These are phyloP conservation scores for Coptotermes formosanus DNA, from an alignment of 1,140 invertebrate genomes.

Conservation along the genomic window DNA sequence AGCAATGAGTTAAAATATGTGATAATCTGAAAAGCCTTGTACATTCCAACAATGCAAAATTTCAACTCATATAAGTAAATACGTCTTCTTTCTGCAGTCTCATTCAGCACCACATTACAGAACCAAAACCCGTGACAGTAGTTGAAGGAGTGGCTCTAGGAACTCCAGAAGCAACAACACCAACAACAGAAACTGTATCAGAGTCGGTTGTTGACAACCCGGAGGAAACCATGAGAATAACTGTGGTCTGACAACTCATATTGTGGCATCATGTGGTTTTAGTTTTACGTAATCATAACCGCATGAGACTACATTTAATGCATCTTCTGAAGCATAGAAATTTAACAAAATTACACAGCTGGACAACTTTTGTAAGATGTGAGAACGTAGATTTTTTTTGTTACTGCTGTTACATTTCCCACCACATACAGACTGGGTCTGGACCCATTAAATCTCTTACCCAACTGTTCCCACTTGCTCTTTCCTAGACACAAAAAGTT, in stretches of 20 bases:
- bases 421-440: no score
- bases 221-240: slow-evolving; percentile 26
- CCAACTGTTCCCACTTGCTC: no score
- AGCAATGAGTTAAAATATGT: no score
- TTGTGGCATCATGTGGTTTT: neutral
- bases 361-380: no score
- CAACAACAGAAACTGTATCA: neutral
- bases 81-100: neutral
- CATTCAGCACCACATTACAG: neutral
- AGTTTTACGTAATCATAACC: neutral
- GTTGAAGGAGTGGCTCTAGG: neutral
- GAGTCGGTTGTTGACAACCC: neutral
- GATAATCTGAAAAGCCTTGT: no score
- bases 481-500: no score
- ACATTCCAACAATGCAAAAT: no score
- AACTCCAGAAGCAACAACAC: neutral
- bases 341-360: no score
- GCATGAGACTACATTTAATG: neutral
- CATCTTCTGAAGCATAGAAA: neutral
- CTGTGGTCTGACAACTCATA: slow-evolving; percentile 23
- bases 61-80: no score
- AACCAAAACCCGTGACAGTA: neutral
- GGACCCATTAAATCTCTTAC: no score
- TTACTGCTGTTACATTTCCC: no score
- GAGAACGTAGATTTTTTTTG: no score